phyloP scores from a whole-genome alignment of 53 echinoderm and acorn worm genomes.

The Echinometra lucunter region DNA sequence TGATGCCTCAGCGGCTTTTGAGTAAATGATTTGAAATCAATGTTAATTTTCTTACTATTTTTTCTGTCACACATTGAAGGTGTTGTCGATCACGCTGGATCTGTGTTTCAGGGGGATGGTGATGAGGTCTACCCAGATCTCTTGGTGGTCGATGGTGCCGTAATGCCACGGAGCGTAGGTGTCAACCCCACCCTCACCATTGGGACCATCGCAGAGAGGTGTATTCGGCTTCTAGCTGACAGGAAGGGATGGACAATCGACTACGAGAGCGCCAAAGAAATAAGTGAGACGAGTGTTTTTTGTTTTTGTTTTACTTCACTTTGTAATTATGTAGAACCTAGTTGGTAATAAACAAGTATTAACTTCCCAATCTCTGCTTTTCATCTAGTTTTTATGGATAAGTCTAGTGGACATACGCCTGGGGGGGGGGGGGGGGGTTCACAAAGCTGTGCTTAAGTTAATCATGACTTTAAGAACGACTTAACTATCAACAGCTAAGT shows the following conservation, averaged over 20 bases:
- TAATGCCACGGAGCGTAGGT: slow-evolving; percentile 78
- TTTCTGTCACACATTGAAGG: slow-evolving; percentile 28
- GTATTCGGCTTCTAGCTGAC: slow-evolving; percentile 73
- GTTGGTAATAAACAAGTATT: too few species aligned
- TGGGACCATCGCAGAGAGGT: slow-evolving; percentile 74
- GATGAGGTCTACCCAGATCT: slow-evolving; percentile 67
- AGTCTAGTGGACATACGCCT: too few species aligned
- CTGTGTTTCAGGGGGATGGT: slow-evolving; percentile 74
- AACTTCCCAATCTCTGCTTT: too few species aligned
- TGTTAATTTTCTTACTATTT: neutral
- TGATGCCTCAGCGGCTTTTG: too few species aligned
- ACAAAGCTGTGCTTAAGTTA: too few species aligned
- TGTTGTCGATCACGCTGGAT: slow-evolving; percentile 75
- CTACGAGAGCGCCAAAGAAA: slow-evolving; percentile 62
- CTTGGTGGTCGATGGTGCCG: slow-evolving; percentile 77
- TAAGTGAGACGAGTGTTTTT: slow-evolving; percentile 73
- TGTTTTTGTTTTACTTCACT: neutral
- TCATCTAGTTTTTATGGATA: too few species aligned
- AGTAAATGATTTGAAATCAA: too few species aligned
- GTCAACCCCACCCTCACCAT: slow-evolving; percentile 80
- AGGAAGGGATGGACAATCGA: slow-evolving; percentile 75
- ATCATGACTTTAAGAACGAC: too few species aligned
- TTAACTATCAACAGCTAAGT: too few species aligned
- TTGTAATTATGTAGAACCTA: neutral
- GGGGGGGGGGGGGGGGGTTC: too few species aligned